Evolutionary conservation across 2,888 invertebrate species (phyloP), one percentile per base, ranked within the genome.

Genomic region (Aspidapion aeneum): DNA sequence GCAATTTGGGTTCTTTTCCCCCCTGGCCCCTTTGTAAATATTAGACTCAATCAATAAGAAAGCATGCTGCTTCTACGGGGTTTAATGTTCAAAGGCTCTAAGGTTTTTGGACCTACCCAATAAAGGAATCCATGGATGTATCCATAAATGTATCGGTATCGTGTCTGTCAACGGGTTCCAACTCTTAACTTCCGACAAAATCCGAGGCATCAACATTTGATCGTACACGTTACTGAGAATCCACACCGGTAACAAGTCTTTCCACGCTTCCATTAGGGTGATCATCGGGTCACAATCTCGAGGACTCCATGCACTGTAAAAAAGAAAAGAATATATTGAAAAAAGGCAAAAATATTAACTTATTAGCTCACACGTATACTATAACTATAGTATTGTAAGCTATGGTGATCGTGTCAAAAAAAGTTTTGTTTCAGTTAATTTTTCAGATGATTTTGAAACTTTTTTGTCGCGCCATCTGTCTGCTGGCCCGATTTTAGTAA

Each of bases 161-260:
- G 93, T 93, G 78, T 99, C 98, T 0, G 91, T 91, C 1, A 96
- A 84, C 0, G 99, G 99, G 83, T 99, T 94, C 99, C 99, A 98
- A 60, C 85, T 86, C 55, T 91, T 87, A 0, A 96, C 96, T 69
- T 91, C 94, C 0, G 84, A 80, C 18, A 86, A 82, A 49, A 93
- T 77, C 51, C 88, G 85, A 0, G 95, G 94, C 72, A 94, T 82
- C 58, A 98, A 85, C 57, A 90, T 82, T 71, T 94, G 90, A 60
- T 95, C 89, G n/a, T 93, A 84, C 62, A 94, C 85, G 73, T 93
- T 90, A 68, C 90, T 87, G 67, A 91, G 73, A 64, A 98, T 87
- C 95, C 96, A 96, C 0, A 82, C 80, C 0, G 98, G 94, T 61
- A 95, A 79, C 0, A 93, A 79, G 0, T 87, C 87, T 61, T 86